Percentiles rank a stretch among this genome's conserved stretches.
These are phyloP conservation scores for Zalophus californianus DNA, from an alignment of 2,797 vertebrate species.

Conservation along the genomic window DNA sequence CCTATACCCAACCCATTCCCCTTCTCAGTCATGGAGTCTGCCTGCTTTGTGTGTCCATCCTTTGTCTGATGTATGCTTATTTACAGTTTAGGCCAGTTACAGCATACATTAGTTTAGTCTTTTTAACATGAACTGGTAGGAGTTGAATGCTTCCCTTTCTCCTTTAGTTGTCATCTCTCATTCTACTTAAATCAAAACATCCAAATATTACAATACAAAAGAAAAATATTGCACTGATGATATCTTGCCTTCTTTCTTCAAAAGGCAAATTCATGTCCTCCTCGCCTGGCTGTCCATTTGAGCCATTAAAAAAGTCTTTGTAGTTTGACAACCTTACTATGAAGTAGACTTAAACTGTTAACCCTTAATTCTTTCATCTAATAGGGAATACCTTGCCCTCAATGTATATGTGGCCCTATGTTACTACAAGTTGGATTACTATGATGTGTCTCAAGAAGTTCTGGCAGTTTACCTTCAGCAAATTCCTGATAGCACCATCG, in stretches of 20 bases:
- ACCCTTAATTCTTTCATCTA: conserved; percentile 69
- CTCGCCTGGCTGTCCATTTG: neutral
- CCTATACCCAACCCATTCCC: neutral
- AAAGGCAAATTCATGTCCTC: neutral
- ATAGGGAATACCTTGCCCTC: conserved; percentile 96
- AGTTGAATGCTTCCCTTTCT: neutral
- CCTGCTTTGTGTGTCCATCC: neutral
- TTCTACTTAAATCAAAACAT: neutral
- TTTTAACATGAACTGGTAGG: neutral
- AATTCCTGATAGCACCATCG: conserved; percentile 97
- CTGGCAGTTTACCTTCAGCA: conserved; percentile 97
- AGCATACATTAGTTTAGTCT: neutral
- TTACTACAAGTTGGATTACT: conserved; percentile 99
- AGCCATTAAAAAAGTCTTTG: neutral
- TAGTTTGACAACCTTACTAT: conserved; percentile 1
- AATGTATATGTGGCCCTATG: conserved; percentile 99
- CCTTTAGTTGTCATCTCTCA: neutral
- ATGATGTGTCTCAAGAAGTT: conserved; percentile 98
- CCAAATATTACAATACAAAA: neutral
- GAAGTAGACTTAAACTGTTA: conserved; percentile 32
- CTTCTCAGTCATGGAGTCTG: neutral
- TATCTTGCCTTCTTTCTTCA: conserved; percentile 27
- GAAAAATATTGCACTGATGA: neutral
- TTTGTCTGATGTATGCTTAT: neutral
- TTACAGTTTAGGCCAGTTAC: neutral